These are phyloP conservation scores for Drosophila mayri DNA, from an alignment of 1,140 invertebrate species.

Conservation along the genomic window DNA sequence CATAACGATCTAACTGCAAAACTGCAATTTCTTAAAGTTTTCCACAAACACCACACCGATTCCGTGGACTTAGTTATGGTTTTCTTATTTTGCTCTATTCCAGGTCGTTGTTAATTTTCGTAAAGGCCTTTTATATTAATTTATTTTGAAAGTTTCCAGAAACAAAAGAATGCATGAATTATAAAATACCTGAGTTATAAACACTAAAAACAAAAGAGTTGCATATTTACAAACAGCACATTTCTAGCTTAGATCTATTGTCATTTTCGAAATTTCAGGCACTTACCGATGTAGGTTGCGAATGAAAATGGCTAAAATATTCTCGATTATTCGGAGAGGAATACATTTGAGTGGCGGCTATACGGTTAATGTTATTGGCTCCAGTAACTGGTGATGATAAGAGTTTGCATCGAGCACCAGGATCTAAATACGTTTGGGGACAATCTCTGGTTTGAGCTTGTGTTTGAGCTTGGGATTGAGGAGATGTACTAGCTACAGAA, in stretches of 20 bases:
- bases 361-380: constrained; percentile 51
- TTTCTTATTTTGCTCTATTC: no score
- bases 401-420: constrained; percentile 50
- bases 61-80: no score
- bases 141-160: no score
- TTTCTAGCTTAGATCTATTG: neutral
- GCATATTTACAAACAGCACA: no score
- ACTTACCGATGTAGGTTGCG: constrained; percentile 93
- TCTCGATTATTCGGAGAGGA: constrained; percentile 71
- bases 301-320: constrained; percentile 95
- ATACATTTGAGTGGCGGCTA: constrained; percentile 71
- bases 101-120: no score
- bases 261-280: neutral
- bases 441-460: constrained; percentile 7
- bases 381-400: constrained; percentile 27
- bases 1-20: no score
- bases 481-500: constrained; percentile 27
- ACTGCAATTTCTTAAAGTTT: no score
- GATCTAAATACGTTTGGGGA: constrained; percentile 44
- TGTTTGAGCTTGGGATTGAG: constrained; percentile 17
- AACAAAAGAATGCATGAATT: no score
- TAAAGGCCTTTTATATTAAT: no score
- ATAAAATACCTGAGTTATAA: no score
- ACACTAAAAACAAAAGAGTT: no score
- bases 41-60: no score